These are phyloP conservation scores for Pocillopora grandis DNA, from an alignment of 92 coral and sea anemone genomes.

Conservation along the genomic window DNA sequence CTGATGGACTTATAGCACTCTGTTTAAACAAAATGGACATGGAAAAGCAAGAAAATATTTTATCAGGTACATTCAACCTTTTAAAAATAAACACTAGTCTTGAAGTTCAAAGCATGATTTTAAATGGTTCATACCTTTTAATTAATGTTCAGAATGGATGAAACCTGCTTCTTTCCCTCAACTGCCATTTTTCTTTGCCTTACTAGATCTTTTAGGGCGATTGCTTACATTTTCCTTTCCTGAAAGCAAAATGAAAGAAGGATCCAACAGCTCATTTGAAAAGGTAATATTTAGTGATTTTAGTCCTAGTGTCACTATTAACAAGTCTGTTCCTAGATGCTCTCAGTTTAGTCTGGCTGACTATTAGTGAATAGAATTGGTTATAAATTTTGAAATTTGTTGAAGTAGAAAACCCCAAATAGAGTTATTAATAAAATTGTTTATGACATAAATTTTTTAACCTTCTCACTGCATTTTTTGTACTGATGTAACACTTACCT, in stretches of 20 bases:
- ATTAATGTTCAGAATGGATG: not conserved
- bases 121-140: too few species aligned
- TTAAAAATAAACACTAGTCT: too few species aligned
- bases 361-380: too few species aligned
- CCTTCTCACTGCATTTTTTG: too few species aligned
- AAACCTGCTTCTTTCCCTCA: not conserved
- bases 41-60: conserved; percentile 42
- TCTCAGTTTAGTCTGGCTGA: too few species aligned
- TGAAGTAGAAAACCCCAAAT: too few species aligned
- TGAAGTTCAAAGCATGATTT: too few species aligned
- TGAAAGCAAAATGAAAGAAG: conserved; percentile 36
- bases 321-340: too few species aligned
- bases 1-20: conserved; percentile 19
- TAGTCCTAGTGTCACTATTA: too few species aligned
- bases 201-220: conserved; percentile 30
- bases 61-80: conserved; percentile 40
- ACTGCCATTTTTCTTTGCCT: not conserved
- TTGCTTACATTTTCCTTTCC: conserved; percentile 27
- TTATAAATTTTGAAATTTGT: too few species aligned
- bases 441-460: too few species aligned
- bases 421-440: too few species aligned
- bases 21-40: not conserved
- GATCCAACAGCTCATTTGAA: conserved; percentile 17
- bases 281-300: not conserved
- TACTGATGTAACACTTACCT: not conserved